Percentiles rank a stretch among this genome's conserved stretches.
phyloP scores from a whole-genome alignment of 2,113 vertebrate species.

The Ammodytes marinus region DNA sequence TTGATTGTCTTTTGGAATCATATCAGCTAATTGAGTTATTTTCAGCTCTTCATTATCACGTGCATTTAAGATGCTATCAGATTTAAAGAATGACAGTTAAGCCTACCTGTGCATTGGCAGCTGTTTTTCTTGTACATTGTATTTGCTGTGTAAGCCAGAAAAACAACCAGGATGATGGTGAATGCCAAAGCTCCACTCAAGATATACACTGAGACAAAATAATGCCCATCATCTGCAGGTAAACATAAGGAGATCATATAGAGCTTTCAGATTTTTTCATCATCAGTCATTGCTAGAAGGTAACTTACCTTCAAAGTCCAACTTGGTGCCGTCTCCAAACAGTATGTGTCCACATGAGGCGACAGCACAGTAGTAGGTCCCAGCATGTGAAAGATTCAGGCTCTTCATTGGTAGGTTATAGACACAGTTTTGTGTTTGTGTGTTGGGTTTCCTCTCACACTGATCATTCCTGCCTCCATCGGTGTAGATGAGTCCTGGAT shows the following conservation, averaged over 20 bases:
- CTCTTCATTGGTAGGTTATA: too few species aligned
- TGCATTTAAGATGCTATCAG: not conserved
- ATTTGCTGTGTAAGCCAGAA: slow-evolving; percentile 7
- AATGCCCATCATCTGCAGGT: slow-evolving; percentile 9
- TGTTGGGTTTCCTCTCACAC: slow-evolving; percentile 36
- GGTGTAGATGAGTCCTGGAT: slow-evolving; percentile 54
- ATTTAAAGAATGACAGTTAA: not conserved
- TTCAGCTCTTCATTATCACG: not conserved
- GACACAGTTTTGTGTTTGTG: slow-evolving; percentile 25
- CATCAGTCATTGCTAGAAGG: not conserved
- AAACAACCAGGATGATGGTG: slow-evolving; percentile 24
- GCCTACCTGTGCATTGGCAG: slow-evolving; percentile 22
- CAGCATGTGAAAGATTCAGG: too few species aligned
- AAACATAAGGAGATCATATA: not conserved
- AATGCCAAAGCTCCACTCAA: slow-evolving; percentile 42
- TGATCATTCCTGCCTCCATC: slow-evolving; percentile 25
- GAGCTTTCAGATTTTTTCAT: not conserved
- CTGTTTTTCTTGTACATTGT: not conserved
- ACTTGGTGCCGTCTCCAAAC: slow-evolving; percentile 45
- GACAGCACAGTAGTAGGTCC: too few species aligned
- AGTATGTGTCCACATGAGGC: too few species aligned
- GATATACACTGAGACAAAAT: slow-evolving; percentile 1
- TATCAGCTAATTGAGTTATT: not conserved
- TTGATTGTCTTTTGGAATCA: not conserved
- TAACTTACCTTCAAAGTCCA: slow-evolving; percentile 24